Evolutionary conservation across 2,888 invertebrate genomes (phyloP), one percentile per base, ranked within the genome.

Genomic region (Hylaea fasciaria): DNA sequence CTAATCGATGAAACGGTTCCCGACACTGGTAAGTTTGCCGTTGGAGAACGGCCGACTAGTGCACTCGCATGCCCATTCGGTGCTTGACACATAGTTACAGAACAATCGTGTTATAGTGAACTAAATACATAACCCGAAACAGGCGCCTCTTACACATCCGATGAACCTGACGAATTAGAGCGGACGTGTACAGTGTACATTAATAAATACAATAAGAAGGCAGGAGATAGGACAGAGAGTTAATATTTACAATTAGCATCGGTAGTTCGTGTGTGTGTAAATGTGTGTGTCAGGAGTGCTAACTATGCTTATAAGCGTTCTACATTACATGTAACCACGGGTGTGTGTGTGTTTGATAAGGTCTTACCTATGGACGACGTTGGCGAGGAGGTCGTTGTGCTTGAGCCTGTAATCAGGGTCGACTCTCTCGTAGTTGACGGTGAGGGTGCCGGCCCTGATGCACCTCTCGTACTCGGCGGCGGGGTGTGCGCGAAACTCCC

Each of bases 401-500:
- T 97, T 97, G 65, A 99, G 94, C 82, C 96, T 94, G 91, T 98
- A 98, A 88, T 98, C 97, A 50, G 96, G 95, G 76, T 96, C 96
- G 70, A 98, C 98, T 86, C 96, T 95, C 82, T 98, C 96, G 81
- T 98, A 98, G 93, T 98, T 98, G 80, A 98, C 98, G 12, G 97
- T 98, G 74, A 98, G 94, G 14, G 98, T 97, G 45, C 98, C 98
- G 37, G 96, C 96, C 75, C 96, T 95, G 83, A 98, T 97, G 87
- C 98, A 98, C 66, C 97, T 93, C 86, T 97, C 97, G 89, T 98
- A 98, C 86, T 97, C 97, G 69, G 97, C 97, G 0, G 97, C 97
- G 0, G 98, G 97, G 87, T 98, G 97, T n/a, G 97, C 97, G 41
- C 98, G 93, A 86, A 99, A 99, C 90, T 99, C 98, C 57, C 96